Percentiles rank a stretch among this genome's conserved stretches.
Evolutionary conservation across 2,888 invertebrate genomes (phyloP).

Genomic region (Chrysopilus asiliformis): DNA sequence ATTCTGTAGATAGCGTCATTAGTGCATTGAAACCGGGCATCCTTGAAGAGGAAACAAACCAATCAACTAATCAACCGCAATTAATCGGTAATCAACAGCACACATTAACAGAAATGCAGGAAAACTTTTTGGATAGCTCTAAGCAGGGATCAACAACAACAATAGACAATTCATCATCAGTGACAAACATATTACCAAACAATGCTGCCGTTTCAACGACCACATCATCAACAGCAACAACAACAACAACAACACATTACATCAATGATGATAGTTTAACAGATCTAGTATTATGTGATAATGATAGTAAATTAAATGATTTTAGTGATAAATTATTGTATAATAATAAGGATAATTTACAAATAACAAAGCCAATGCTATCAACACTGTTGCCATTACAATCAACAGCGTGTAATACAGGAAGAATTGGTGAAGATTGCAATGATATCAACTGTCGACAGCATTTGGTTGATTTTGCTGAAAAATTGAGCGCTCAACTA

Average conservation of each 20-base stretch:
- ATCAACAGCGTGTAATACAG: constrained; percentile 50
- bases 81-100: too few relatives aligned
- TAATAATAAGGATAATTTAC: constrained; percentile 22
- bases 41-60: neutral
- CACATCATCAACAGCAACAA: constrained; percentile 2
- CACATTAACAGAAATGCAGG: too few relatives aligned
- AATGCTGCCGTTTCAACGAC: constrained; percentile 3
- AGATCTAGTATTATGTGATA: too few relatives aligned
- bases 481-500: constrained; percentile 67
- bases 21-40: constrained; percentile 36
- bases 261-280: neutral
- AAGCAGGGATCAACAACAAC: too few relatives aligned
- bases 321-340: constrained; percentile 13
- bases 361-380: too few relatives aligned
- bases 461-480: constrained; percentile 66
- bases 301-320: constrained; percentile 2
- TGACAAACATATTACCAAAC: constrained; percentile 6
- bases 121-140: too few relatives aligned
- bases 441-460: constrained; percentile 39
- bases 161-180: too few relatives aligned
- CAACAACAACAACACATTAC: neutral
- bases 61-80: constrained; percentile 7
- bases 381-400: constrained; percentile 39
- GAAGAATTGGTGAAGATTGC: constrained; percentile 1
- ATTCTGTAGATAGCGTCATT: constrained; percentile 75